Conservation (phyloP, 2,888 invertebrate species). For the Heteropelma amictum region DNA sequence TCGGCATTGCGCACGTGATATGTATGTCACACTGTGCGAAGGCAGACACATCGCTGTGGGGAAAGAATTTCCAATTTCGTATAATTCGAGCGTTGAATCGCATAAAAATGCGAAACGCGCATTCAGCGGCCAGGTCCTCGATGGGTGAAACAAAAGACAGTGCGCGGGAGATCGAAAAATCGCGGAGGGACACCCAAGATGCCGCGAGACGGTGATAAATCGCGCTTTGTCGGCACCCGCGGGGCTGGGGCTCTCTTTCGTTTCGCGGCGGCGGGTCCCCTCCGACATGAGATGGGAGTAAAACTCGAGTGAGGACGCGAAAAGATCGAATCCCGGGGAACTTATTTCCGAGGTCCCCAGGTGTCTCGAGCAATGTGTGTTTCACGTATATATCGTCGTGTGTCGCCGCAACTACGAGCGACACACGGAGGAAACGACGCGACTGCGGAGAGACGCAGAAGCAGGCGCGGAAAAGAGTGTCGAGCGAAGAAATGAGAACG, state of each 20-base stretch:
- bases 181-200: constrained; percentile 50
- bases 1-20: no score
- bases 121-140: neutral
- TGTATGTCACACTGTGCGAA: no score
- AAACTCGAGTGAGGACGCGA: constrained; percentile 8
- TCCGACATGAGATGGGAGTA: constrained; percentile 16
- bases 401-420: constrained; percentile 31
- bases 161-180: constrained; percentile 37
- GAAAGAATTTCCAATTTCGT: constrained; percentile 24
- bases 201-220: constrained; percentile 50
- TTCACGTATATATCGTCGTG: constrained; percentile 31
- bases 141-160: constrained; percentile 25
- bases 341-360: constrained; percentile 54
- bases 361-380: constrained; percentile 37
- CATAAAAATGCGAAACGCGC: constrained; percentile 26
- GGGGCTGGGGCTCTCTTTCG: constrained; percentile 32
- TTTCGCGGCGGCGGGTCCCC: constrained; percentile 36
- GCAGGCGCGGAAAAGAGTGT: constrained; percentile 2
- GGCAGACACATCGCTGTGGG: no score
- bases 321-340: constrained; percentile 55
- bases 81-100: constrained; percentile 35
- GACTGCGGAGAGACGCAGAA: neutral
- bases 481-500: constrained; percentile 36
- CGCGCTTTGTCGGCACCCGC: constrained; percentile 55
- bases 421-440: constrained; percentile 5